phyloP scores from a whole-genome alignment of 2,113 vertebrate genomes.

The Nerophis ophidion region DNA sequence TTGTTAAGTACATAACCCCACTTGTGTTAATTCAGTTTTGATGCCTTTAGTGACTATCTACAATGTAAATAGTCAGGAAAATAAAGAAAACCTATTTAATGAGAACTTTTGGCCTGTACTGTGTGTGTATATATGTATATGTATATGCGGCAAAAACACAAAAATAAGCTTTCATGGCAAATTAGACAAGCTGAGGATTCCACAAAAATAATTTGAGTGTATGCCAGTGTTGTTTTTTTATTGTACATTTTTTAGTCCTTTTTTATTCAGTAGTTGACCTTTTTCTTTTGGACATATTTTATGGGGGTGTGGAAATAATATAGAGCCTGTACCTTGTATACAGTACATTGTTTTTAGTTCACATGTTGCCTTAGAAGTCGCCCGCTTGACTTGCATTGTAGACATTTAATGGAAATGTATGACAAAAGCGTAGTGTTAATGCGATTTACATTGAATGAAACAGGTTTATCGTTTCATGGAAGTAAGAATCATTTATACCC shows the following conservation, averaged over 20 bases:
- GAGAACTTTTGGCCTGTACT: too few species aligned
- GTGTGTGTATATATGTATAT: too few species aligned
- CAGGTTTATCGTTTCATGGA: slow-evolving; percentile 3
- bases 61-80: too few species aligned
- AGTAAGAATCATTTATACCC: slow-evolving; percentile 21
- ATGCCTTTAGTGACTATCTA: too few species aligned
- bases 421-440: slow-evolving; percentile 24
- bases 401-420: slow-evolving; percentile 29
- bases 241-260: slow-evolving; percentile 49
- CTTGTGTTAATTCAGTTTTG: too few species aligned
- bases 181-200: slow-evolving; percentile 25
- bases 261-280: slow-evolving; percentile 53
- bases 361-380: slow-evolving; percentile 74
- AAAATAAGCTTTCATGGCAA: slow-evolving; percentile 10
- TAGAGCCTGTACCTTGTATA: slow-evolving; percentile 26
- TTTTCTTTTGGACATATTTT: slow-evolving; percentile 42
- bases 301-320: slow-evolving; percentile 37
- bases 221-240: slow-evolving; percentile 47
- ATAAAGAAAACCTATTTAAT: too few species aligned
- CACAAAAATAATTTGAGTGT: slow-evolving; percentile 36
- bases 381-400: slow-evolving; percentile 61
- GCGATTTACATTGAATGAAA: slow-evolving; percentile 35
- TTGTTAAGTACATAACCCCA: too few species aligned
- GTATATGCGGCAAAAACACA: background rate
- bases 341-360: slow-evolving; percentile 64